Evolutionary conservation across 2,113 vertebrate species (phyloP).

Genomic region (Rhinolophus sinicus): DNA sequence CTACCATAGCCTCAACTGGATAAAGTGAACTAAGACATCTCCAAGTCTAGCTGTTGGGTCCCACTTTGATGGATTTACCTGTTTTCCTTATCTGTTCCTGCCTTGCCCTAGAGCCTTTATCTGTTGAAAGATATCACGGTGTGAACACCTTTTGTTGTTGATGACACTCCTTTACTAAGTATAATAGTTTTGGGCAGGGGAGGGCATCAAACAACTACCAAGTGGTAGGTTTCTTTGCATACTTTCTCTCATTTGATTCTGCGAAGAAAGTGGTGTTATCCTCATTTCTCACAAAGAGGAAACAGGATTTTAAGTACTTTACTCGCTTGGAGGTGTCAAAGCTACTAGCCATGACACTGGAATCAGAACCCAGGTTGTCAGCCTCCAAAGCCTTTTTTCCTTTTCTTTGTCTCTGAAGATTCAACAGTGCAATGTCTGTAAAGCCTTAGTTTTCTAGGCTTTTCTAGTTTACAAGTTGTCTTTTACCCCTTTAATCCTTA

Average conservation of each 20-base stretch:
- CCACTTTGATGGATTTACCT: conserved; percentile 12
- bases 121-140: background rate
- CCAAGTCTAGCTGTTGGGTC: background rate
- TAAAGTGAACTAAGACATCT: background rate
- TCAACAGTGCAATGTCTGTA: background rate
- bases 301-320: background rate
- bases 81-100: conserved; percentile 4
- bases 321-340: conserved; percentile 15
- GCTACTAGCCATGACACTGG: background rate
- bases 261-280: background rate
- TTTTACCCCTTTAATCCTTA: conserved; percentile 36
- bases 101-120: background rate
- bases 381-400: background rate
- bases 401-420: background rate
- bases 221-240: conserved; percentile 22
- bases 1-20: background rate
- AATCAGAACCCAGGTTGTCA: conserved; percentile 4
- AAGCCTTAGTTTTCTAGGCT: background rate
- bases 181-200: background rate
- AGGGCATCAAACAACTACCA: background rate
- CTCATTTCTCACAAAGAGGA: conserved; percentile 37
- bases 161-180: background rate
- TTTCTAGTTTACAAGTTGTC: conserved; percentile 3
- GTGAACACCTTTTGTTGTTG: conserved; percentile 33
- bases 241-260: conserved; percentile 32